phyloP scores from a whole-genome alignment of 1,140 invertebrate species.

The Cydia strobilella region DNA sequence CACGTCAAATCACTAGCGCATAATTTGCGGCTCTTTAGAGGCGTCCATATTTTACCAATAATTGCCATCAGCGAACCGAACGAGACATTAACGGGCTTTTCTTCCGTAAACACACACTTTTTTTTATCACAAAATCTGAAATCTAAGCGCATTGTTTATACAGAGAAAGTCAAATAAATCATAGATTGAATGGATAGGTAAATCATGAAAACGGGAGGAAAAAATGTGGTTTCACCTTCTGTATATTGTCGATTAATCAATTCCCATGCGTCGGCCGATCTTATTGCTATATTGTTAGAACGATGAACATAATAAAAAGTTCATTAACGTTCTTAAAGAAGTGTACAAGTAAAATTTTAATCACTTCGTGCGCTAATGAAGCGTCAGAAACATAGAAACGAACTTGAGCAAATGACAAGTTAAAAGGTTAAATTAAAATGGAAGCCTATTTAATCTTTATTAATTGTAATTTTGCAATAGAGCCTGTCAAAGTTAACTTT shows the following conservation, averaged over 20 bases:
- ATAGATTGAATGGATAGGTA: slow-evolving; percentile 17
- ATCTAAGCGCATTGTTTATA: slow-evolving; percentile 9
- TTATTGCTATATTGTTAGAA: slow-evolving; percentile 26
- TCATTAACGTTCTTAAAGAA: slow-evolving; percentile 11
- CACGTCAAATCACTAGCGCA: not conserved
- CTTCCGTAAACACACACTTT: not conserved
- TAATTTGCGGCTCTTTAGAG: not conserved
- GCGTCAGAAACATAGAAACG: not conserved
- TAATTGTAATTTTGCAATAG: not conserved
- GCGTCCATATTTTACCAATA: slow-evolving; percentile 19
- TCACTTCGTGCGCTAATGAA: not conserved
- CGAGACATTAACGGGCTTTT: not conserved
- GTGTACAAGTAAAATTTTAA: not conserved
- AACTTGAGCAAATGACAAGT: not conserved
- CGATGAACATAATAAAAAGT: slow-evolving; percentile 18
- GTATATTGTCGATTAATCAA: slow-evolving; percentile 23
- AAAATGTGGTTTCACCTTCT: slow-evolving; percentile 23
- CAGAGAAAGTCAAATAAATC: slow-evolving; percentile 25
- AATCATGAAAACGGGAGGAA: slow-evolving; percentile 8
- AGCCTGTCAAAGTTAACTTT: no score
- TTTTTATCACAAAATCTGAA: not conserved
- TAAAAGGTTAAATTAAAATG: not conserved
- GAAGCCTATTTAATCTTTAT: not conserved
- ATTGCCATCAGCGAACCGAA: not conserved
- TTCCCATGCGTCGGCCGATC: slow-evolving; percentile 6